A percentile compares a stretch with the other conserved stretches of the same genome.
Evolutionary conservation across 2,888 invertebrate species (phyloP).

Genomic region (Aphrophora alni): DNA sequence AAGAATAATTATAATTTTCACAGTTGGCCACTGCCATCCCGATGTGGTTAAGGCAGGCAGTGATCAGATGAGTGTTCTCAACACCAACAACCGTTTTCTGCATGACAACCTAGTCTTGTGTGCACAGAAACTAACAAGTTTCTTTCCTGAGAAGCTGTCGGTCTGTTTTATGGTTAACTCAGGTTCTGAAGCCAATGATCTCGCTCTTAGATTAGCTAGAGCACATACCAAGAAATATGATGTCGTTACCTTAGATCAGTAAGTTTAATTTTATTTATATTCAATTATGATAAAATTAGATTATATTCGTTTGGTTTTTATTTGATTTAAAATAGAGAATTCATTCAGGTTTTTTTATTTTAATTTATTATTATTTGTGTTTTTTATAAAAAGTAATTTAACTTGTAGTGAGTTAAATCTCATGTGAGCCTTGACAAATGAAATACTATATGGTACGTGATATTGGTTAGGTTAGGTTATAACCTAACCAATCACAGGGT

Average conservation of each 20-base stretch:
- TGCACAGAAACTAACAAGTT: slow-evolving; percentile 80
- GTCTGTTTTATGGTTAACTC: slow-evolving; percentile 98
- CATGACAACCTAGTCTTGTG: slow-evolving; percentile 95
- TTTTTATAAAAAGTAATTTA: no score
- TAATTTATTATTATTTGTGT: no score
- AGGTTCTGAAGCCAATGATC: slow-evolving; percentile 98
- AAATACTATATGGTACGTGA: no score
- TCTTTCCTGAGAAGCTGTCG: slow-evolving; percentile 84
- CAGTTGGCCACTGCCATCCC: slow-evolving; percentile 98
- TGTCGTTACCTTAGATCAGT: slow-evolving; percentile 96
- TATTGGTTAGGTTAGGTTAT: no score
- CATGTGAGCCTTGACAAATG: no score
- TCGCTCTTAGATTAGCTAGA: slow-evolving; percentile 89
- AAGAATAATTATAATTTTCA: slow-evolving; percentile 52
- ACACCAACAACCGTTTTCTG: slow-evolving; percentile 95
- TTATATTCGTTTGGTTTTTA: no score
- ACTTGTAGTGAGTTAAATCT: no score
- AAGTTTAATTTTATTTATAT: slow-evolving; percentile 63
- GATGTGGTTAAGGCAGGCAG: slow-evolving; percentile 89
- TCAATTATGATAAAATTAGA: no score
- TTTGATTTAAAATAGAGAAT: no score
- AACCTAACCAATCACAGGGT: no score
- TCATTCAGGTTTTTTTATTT: no score
- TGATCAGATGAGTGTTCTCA: slow-evolving; percentile 88
- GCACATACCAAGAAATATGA: slow-evolving; percentile 89